phyloP scores from a whole-genome alignment of 2,888 invertebrate species.

The Dicroscelio sp. region DNA sequence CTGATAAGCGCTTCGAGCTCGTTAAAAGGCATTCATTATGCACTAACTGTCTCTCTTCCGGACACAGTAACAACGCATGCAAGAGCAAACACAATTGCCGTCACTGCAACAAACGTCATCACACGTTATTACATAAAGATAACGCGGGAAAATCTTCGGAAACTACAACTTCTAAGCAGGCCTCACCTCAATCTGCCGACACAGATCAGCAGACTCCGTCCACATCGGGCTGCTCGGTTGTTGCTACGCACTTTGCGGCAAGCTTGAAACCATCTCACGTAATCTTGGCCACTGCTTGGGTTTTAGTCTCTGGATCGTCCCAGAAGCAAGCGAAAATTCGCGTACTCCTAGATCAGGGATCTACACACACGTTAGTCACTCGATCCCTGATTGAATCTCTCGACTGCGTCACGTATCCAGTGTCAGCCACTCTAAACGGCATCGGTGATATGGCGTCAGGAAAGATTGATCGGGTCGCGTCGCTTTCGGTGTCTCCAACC shows the following conservation, averaged over 20 bases:
- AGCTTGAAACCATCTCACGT: too few species aligned
- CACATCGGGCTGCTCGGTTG: too few species aligned
- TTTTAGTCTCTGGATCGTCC: neutral
- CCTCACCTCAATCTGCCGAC: too few species aligned
- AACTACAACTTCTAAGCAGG: too few species aligned
- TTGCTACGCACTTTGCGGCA: too few species aligned
- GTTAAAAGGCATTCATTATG: neutral
- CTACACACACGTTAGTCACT: neutral
- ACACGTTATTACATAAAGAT: neutral
- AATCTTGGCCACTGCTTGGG: too few species aligned
- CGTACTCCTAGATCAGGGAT: neutral
- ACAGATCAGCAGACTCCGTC: too few species aligned
- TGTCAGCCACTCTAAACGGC: too few species aligned
- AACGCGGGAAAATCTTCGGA: too few species aligned
- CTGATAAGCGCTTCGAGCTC: too few species aligned
- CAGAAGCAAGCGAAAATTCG: neutral
- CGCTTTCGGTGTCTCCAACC: neutral
- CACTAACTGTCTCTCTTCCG: slow-evolving; percentile 4
- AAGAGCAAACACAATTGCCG: slow-evolving; percentile 10
- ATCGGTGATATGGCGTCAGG: neutral
- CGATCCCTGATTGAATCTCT: neutral
- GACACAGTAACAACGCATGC: neutral
- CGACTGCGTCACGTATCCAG: too few species aligned
- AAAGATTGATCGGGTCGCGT: neutral
- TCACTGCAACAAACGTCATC: slow-evolving; percentile 8